Evolutionary conservation across 1,140 invertebrate genomes (phyloP).

Genomic region (Leptinotarsa texana): DNA sequence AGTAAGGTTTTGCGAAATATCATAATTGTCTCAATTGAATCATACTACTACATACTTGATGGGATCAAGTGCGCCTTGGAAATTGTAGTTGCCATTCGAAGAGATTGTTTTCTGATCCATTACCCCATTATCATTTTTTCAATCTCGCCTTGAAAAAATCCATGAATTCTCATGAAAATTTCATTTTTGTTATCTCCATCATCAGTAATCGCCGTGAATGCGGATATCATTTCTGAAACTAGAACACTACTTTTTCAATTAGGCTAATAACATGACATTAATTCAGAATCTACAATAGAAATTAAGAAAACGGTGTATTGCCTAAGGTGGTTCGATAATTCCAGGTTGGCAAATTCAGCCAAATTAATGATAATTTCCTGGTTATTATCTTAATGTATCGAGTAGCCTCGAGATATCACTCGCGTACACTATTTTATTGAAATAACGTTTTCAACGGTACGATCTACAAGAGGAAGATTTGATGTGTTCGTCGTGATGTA

Average conservation of each 20-base stretch:
- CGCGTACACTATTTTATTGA: neutral
- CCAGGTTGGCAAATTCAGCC: neutral
- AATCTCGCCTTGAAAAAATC: neutral
- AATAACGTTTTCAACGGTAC: neutral
- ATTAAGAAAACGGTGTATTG: constrained; percentile 6
- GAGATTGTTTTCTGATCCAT: no score
- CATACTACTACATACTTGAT: no score
- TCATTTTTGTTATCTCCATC: neutral
- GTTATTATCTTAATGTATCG: constrained; percentile 3
- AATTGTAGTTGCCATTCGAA: no score
- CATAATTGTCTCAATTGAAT: no score
- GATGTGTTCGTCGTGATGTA: no score
- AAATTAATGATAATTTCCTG: constrained; percentile 1
- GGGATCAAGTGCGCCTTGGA: no score
- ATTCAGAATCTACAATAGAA: constrained; percentile 3
- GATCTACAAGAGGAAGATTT: neutral
- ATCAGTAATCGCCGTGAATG: neutral
- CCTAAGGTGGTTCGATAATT: neutral
- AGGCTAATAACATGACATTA: constrained; percentile 2
- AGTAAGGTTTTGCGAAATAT: no score
- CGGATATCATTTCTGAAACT: neutral
- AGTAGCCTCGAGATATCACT: neutral
- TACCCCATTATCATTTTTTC: neutral
- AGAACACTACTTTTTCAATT: neutral
- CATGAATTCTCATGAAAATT: neutral